phyloP scores from a whole-genome alignment of 2,888 invertebrate species.

The Drosophila ezoana region DNA sequence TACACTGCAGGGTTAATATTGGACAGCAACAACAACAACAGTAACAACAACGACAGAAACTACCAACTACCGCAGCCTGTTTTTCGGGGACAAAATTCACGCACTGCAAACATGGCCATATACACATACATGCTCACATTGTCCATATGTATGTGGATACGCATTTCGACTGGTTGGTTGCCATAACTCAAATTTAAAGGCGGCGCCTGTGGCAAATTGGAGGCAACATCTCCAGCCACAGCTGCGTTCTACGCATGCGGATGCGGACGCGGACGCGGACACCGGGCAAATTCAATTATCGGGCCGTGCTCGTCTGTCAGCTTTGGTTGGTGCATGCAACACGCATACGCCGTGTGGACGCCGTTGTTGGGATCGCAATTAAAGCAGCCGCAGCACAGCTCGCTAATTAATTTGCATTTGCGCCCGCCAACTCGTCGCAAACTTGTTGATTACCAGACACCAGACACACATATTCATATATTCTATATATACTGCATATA shows the following conservation, averaged over 20 bases:
- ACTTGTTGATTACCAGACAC: conserved; percentile 69
- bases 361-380: conserved; percentile 60
- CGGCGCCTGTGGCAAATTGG: conserved; percentile 75
- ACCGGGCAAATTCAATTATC: conserved; percentile 71
- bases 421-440: conserved; percentile 40
- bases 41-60: conserved; percentile 37
- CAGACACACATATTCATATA: conserved; percentile 6
- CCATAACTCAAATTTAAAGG: conserved; percentile 72
- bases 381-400: conserved; percentile 63
- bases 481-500: background rate
- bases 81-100: conserved; percentile 74
- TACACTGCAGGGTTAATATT: conserved; percentile 81
- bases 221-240: conserved; percentile 56
- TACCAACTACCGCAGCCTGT: conserved; percentile 53
- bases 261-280: conserved; percentile 42
- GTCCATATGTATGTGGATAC: conserved; percentile 33
- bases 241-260: conserved; percentile 64
- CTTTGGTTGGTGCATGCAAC: conserved; percentile 52
- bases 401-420: conserved; percentile 78
- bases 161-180: conserved; percentile 39
- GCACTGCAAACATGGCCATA: conserved; percentile 32
- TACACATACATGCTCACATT: conserved; percentile 3
- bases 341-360: conserved; percentile 71
- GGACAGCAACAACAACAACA: conserved; percentile 54
- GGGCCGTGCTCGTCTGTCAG: conserved; percentile 24